These are phyloP conservation scores for Anarrhichthys ocellatus DNA, from an alignment of 2,113 vertebrate species.

Conservation along the genomic window DNA sequence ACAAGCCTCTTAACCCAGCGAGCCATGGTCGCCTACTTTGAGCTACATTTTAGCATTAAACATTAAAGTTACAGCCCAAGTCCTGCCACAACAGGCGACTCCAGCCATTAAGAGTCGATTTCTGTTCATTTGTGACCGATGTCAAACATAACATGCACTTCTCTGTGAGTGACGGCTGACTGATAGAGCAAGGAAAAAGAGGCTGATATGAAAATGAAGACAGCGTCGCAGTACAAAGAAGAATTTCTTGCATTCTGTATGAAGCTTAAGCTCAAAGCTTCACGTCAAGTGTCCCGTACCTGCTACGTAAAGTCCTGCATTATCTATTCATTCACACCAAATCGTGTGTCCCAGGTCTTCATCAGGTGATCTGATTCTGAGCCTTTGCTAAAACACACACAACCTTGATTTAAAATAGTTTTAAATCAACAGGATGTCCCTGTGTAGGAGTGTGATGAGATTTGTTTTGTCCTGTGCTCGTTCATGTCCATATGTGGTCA, in stretches of 20 bases:
- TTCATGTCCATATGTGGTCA: conserved; percentile 3
- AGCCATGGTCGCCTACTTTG: too few relatives aligned
- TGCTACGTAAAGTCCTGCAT: neutral
- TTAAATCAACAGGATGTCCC: neutral
- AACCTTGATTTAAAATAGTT: neutral
- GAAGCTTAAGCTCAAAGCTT: neutral
- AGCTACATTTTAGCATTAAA: neutral
- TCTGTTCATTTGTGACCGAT: neutral
- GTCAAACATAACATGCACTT: neutral
- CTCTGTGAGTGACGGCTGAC: neutral
- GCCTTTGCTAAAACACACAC: neutral
- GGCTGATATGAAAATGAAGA: neutral
- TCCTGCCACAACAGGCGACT: neutral
- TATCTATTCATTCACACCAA: conserved; percentile 9
- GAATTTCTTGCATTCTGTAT: neutral
- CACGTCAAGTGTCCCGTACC: neutral
- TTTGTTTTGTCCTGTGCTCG: neutral
- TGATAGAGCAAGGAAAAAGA: neutral
- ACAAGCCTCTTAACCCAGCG: too few relatives aligned
- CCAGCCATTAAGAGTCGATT: neutral
- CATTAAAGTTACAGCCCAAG: neutral
- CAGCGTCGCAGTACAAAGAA: neutral
- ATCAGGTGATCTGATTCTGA: conserved; percentile 6
- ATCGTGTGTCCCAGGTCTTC: neutral
- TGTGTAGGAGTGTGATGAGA: neutral